A percentile compares a stretch with the other conserved stretches of the same genome.
Evolutionary conservation across 1,140 invertebrate species (phyloP).

Genomic region (Lucilia cuprina): DNA sequence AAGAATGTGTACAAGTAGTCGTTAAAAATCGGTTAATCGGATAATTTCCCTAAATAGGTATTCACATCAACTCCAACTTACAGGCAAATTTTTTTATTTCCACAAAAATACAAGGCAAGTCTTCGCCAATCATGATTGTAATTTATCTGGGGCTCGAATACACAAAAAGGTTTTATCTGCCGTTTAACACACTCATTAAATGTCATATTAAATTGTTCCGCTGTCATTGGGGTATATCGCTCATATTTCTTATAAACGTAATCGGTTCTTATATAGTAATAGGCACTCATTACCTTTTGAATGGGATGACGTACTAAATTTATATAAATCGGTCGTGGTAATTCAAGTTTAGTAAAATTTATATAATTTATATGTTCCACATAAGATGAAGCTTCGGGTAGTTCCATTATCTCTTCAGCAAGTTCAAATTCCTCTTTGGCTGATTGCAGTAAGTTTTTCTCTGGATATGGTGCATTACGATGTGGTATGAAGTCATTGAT

Average conservation of each 20-base stretch:
- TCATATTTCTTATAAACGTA: neutral
- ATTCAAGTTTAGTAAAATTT: conserved; percentile 70
- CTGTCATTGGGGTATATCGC: neutral
- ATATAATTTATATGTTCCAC: conserved; percentile 65
- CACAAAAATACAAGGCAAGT: too few species aligned
- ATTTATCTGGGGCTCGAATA: too few species aligned
- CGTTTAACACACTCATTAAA: too few species aligned
- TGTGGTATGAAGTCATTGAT: conserved; percentile 80
- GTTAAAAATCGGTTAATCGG: too few species aligned
- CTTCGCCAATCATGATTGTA: too few species aligned
- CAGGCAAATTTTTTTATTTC: too few species aligned
- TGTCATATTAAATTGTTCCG: neutral
- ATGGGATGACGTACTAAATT: conserved; percentile 88
- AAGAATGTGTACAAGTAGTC: too few species aligned
- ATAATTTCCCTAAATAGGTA: too few species aligned
- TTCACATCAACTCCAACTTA: too few species aligned
- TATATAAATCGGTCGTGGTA: conserved; percentile 84
- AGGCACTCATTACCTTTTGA: conserved; percentile 88
- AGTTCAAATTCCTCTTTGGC: conserved; percentile 73
- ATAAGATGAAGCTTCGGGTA: conserved; percentile 68
- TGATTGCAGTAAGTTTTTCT: neutral
- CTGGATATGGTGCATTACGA: neutral
- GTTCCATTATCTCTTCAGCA: conserved; percentile 58
- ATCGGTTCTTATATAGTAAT: conserved; percentile 73
- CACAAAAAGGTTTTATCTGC: too few species aligned